Conservation (phyloP, 2,113 vertebrate genomes). For the Polypterus senegalus region DNA sequence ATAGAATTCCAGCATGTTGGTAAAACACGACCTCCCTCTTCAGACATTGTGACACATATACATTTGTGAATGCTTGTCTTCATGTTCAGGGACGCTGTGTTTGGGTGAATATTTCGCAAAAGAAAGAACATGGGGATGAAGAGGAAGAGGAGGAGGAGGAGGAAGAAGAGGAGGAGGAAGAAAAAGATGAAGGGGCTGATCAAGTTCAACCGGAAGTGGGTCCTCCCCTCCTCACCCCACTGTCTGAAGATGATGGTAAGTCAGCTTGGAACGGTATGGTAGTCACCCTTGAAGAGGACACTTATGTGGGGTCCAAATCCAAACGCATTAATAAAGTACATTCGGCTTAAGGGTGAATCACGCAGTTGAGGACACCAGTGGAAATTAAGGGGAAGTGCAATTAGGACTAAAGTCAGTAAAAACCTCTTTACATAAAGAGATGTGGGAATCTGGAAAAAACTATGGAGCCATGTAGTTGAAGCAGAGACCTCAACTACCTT, state of each 20-base stretch:
- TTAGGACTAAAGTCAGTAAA: not conserved
- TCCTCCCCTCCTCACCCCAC: conserved; percentile 53
- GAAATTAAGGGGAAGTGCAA: too few species aligned
- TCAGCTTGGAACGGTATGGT: not conserved
- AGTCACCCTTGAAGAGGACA: not conserved
- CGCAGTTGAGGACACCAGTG: too few species aligned
- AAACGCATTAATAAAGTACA: too few species aligned
- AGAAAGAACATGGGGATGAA: conserved; percentile 30
- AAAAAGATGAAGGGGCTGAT: conserved; percentile 32
- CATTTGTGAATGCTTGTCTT: not conserved
- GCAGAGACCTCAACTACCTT: too few species aligned
- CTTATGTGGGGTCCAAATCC: too few species aligned
- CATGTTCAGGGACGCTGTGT: conserved; percentile 48
- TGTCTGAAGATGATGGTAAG: conserved; percentile 65
- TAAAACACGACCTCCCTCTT: too few species aligned
- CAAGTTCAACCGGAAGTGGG: conserved; percentile 48
- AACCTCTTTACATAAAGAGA: too few species aligned
- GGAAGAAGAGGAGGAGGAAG: conserved; percentile 38
- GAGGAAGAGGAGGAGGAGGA: conserved; percentile 24
- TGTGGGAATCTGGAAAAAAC: too few species aligned
- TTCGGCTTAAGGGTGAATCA: too few species aligned
- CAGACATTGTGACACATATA: not conserved
- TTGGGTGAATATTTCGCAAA: conserved; percentile 50
- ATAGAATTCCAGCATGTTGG: too few species aligned
- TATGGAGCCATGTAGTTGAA: too few species aligned